phyloP scores from a whole-genome alignment of 2,888 invertebrate genomes.

The Synanthedon formicaeformis region DNA sequence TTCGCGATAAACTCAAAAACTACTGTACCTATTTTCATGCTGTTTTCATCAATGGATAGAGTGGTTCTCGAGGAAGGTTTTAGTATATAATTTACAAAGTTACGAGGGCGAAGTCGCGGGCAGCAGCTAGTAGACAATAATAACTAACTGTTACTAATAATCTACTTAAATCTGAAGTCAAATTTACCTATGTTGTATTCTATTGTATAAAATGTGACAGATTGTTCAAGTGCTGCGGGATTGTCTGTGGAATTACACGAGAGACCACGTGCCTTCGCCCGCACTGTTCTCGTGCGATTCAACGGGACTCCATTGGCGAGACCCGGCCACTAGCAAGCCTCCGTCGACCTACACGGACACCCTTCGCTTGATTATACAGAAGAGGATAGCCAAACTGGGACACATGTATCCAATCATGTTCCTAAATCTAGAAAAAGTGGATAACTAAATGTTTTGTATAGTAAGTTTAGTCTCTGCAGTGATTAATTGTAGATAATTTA shows the following conservation, averaged over 20 bases:
- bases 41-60: no score
- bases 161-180: no score
- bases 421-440: constrained; percentile 44
- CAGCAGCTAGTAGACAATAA: no score
- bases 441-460: background rate
- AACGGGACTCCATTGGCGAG: constrained; percentile 81
- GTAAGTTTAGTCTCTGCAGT: no score
- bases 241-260: constrained; percentile 90
- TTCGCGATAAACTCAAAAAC: no score
- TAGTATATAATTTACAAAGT: no score
- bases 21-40: no score
- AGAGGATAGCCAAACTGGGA: constrained; percentile 81
- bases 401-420: constrained; percentile 84
- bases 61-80: no score
- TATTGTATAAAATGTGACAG: constrained; percentile 38
- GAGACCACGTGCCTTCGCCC: constrained; percentile 90
- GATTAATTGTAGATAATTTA: no score
- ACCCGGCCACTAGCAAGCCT: constrained; percentile 77
- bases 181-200: no score
- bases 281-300: constrained; percentile 79
- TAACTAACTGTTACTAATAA: no score
- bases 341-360: constrained; percentile 83
- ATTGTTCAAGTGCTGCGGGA: constrained; percentile 84
- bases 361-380: constrained; percentile 81
- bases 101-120: no score